Conservation (phyloP, 2,797 vertebrate species). For the Sarcoramphus papa region DNA sequence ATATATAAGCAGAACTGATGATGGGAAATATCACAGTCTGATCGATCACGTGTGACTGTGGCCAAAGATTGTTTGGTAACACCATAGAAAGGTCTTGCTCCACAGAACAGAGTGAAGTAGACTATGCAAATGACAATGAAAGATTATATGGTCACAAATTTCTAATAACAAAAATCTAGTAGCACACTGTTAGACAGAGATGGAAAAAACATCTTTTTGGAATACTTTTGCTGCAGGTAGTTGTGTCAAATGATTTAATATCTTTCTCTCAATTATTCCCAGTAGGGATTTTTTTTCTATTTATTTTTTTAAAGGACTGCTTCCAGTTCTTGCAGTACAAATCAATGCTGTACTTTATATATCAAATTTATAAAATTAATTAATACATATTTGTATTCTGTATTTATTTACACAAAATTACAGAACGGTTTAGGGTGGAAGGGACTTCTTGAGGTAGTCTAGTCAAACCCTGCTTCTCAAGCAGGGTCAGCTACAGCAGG, state of each 20-base stretch:
- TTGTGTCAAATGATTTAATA: neutral
- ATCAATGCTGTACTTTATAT: neutral
- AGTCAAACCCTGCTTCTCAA: neutral
- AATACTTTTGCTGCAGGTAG: neutral
- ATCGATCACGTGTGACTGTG: neutral
- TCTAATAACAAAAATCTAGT: neutral
- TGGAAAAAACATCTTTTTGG: neutral
- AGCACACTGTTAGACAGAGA: neutral
- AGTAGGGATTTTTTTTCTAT: neutral
- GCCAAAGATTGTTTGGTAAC: neutral
- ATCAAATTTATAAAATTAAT: neutral
- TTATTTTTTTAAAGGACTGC: neutral
- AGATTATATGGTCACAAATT: neutral
- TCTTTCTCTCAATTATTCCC: neutral
- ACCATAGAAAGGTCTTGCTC: neutral
- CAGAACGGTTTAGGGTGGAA: neutral
- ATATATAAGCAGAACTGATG: neutral
- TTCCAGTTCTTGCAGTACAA: neutral
- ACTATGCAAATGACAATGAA: neutral
- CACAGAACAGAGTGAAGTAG: neutral
- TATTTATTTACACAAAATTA: neutral
- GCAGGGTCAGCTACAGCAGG: neutral
- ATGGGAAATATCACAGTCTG: neutral
- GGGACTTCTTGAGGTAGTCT: neutral
- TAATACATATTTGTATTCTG: neutral